Evolutionary conservation across 2,888 invertebrate genomes (phyloP), one percentile per base, ranked within the genome.

Genomic region (Scelioninae gen. 2): DNA sequence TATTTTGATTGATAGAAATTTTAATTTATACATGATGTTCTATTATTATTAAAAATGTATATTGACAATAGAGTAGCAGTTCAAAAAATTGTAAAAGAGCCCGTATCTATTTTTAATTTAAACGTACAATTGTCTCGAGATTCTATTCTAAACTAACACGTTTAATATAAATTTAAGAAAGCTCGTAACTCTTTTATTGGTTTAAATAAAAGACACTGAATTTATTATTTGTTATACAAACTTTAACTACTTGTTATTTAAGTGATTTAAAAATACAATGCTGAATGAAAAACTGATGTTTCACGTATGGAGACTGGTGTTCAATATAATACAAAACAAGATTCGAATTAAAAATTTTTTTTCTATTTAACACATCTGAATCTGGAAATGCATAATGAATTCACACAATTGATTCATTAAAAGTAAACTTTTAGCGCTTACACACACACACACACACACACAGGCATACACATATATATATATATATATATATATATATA

Each of bases 171-270:
- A 53, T 50, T 39, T 71, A 63, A 70, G 48, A 39, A 61, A 61
- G 45, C 45, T 60, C 57, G 43, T 39, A 55, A 18, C 63, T 55
- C 48, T 63, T 70, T 63, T 57, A 71, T 71, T 64, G 70, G 64
- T 45, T 69, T 71, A 3, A 28, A 13, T 2, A 3, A 18, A 50
- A 58, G 13, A 25, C 58, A 58, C 64, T 71, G 50, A 31, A 64
- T 50, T 57, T 64, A 70, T 70, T 70, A 70, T 70, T 70, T 70
- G 70, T 70, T 70, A 70, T 70, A 70, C 70, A 70, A 70, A 70
- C 60, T 70, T 57, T 63, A 57, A 60, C 70, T 70, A 70, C 50
- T 68, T 55, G 55, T 69, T 61, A 68, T 37, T 39, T 52, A 52
- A 50, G 43, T 16, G 19, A 52, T 52, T 52, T 16, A 41, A 67